A percentile compares a stretch with the other conserved stretches of the same genome.
Conservation (phyloP, 2,797 vertebrate species). For the Argya squamiceps region DNA sequence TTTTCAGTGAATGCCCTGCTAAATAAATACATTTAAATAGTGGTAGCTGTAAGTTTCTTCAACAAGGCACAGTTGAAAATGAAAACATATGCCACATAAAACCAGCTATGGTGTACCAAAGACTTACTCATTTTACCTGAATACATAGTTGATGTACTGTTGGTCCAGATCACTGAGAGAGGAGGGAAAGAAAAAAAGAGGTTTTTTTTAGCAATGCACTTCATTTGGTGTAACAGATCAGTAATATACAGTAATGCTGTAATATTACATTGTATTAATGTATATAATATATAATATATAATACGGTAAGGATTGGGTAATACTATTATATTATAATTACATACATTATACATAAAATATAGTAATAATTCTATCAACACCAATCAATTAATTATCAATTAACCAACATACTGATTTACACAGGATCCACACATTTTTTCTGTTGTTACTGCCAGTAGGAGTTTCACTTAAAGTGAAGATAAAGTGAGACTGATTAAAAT, state of each 20-base stretch:
- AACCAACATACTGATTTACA: background rate
- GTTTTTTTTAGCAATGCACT: background rate
- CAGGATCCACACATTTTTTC: background rate
- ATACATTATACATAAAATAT: background rate
- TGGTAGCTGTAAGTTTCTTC: background rate
- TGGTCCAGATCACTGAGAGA: conserved; percentile 88
- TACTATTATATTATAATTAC: background rate
- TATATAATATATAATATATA: background rate
- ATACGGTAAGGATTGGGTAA: background rate
- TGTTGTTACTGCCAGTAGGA: background rate
- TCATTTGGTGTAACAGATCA: background rate
- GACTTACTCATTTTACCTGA: conserved; percentile 84
- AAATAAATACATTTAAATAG: background rate
- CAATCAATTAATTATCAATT: background rate
- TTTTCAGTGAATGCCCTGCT: background rate
- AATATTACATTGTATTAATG: background rate
- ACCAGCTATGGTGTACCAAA: background rate
- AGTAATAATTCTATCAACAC: background rate
- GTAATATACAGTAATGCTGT: background rate
- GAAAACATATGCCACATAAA: conserved; percentile 10
- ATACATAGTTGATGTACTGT: conserved; percentile 93
- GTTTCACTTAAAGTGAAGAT: background rate
- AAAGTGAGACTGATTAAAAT: background rate
- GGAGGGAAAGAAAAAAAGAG: background rate
- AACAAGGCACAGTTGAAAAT: background rate